Base-by-base conservation (phyloP, 2,888 invertebrate species). In the Smittia aterrima region DNA sequence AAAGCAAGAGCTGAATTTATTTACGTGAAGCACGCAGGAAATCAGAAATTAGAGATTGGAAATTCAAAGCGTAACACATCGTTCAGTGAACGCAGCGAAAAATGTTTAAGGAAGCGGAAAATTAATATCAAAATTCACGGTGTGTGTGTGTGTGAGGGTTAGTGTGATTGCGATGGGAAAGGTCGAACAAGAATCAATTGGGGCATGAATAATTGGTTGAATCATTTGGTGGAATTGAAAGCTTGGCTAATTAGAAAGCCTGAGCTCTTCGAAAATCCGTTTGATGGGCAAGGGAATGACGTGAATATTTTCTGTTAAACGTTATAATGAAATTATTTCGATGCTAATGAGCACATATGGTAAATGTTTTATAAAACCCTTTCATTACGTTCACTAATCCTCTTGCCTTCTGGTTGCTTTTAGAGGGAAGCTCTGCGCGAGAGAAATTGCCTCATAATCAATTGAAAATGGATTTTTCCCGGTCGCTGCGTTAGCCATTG, bases 121-220 rank as follows among this genome's bases (percentile, higher is more conserved):
- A 24, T 68, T 66, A 38, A 66, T 68, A 40, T 47, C 27, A 40
- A 18, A 13, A 40, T 66, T 20, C 27, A 38, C 40, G 20, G 40
- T 40, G 25, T 25, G 22, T 25, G 24, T 25, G 16, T 11, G 16
- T 66, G 40, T 47, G 38, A 38, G 11, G 6, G 38, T 38, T 38
- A 38, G n/a, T n/a, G n/a, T n/a, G n/a, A n/a, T 38, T 38, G 38
- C 47, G 2, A 27, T 20, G 22, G 22, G n/a, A 41, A 68, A 20
- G 47, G 47, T 68, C 47, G 22, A 66, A 20, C 38, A 22, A 16
- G 47, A 22, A 24, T 68, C 47, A 40, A 67, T 68, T 53, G 40
- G 53, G 41, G 68, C 68, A 68, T 47, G 40, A 68, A 68, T 68
- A 68, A 68, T 68, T 68, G 24, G 68, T 24, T 66, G 20, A 66